Base-by-base conservation (phyloP, 2,888 invertebrate genomes). In the Pyrocoelia pectoralis region DNA sequence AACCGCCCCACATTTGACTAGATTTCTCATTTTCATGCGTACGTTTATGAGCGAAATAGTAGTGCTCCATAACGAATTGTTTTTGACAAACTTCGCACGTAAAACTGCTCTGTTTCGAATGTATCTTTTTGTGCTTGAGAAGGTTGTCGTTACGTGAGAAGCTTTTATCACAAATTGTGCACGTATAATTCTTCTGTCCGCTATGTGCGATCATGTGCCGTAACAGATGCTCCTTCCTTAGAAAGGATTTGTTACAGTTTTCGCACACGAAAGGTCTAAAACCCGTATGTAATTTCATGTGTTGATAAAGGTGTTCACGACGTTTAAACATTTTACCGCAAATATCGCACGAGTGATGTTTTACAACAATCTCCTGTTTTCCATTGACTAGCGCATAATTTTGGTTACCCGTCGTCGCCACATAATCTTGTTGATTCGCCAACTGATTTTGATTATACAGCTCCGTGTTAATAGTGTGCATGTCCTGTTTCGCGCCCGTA, bases 231-330 rank as follows among this genome's bases (percentile, higher is more conserved):
- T 90, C 89, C 69, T 90, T 89, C 1, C 89, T 83, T 73, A 88
- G 88, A 73, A 89, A 90, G 0, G 88, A 84, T 72, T 89, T 89
- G 46, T 85, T 83, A 74, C 90, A 90, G 38, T 87, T 84, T 0
- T 84, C 83, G 68, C 89, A 90, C 15, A 85, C 86, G 72, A 88
- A 90, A 0, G 89, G 89, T 46, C 90, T 82, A 65, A 88, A 83
- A 4, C 89, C 89, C 0, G 87, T 86, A 71, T 89, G 89, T 1
- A 89, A 77, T 73, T 89, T 89, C 1, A 87, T 81, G 72, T 89
- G 89, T 68, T 89, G 90, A 61, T 87, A 87, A 0, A 90, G 80
- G 73, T 89, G 89, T 73, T 89, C 90, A 74, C 88, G 87, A 68
- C 89, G 83, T 73, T 89, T 89, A 72, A 90, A 90, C 0, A 84